Evolutionary conservation across 1,140 invertebrate genomes (phyloP).

Genomic region (Psilanteris sp.): DNA sequence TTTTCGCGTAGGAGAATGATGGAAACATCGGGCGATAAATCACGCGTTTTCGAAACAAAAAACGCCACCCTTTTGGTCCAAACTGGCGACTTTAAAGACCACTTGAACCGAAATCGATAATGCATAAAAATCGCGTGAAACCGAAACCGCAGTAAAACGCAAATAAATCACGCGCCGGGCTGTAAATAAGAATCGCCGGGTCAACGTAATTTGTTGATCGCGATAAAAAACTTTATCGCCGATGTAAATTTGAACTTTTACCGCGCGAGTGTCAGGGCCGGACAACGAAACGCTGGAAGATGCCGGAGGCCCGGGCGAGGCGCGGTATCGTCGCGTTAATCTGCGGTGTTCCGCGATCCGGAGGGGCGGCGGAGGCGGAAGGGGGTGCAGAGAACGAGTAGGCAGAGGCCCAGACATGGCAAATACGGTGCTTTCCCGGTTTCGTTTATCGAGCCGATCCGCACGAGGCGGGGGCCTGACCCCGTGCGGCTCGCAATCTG

Average conservation of each 20-base stretch:
- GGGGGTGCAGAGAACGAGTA: too few species aligned
- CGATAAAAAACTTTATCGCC: conserved; percentile 29
- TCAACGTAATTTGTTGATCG: conserved; percentile 38
- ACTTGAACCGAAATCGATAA: conserved; percentile 22
- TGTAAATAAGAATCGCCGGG: conserved; percentile 23
- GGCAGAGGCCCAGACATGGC: too few species aligned
- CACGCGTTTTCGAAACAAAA: neutral
- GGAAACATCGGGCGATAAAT: too few species aligned
- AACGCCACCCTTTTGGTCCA: neutral
- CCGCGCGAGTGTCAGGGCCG: conserved; percentile 3
- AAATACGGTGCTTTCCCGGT: conserved; percentile 4
- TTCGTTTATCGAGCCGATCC: conserved; percentile 24
- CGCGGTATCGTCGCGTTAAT: too few species aligned
- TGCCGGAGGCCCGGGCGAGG: conserved; percentile 3
- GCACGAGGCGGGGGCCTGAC: conserved; percentile 17
- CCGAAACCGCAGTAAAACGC: conserved; percentile 19
- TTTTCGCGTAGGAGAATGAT: too few species aligned
- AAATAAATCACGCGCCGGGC: conserved; percentile 24
- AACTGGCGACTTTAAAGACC: conserved; percentile 8
- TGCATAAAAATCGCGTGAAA: conserved; percentile 20
- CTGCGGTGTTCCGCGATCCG: too few species aligned
- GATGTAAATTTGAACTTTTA: conserved; percentile 38
- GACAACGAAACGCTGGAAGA: conserved; percentile 7
- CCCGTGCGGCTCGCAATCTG: conserved; percentile 28
- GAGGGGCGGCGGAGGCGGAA: too few species aligned